These are phyloP conservation scores for Phenacoccus solenopsis DNA, from an alignment of 1,140 invertebrate species.

Conservation along the genomic window DNA sequence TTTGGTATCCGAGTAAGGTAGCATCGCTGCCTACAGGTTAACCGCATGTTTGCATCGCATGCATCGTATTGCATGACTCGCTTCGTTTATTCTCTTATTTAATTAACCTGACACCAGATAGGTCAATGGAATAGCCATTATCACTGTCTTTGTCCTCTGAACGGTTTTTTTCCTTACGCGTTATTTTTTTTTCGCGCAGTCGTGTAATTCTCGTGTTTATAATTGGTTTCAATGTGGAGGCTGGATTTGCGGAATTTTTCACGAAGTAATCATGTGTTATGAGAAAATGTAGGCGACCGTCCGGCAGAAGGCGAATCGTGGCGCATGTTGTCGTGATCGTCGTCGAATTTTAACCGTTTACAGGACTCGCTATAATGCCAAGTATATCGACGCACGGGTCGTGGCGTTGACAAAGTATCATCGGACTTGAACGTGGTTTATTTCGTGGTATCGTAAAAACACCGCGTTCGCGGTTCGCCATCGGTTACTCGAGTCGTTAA, in stretches of 20 bases:
- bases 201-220: constrained; percentile 7
- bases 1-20: not conserved
- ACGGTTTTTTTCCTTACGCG: not conserved
- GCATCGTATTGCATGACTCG: constrained; percentile 12
- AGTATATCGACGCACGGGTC: not conserved
- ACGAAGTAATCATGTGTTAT: not conserved
- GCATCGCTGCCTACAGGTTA: not conserved
- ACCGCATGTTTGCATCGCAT: constrained; percentile 9
- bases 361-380: not conserved
- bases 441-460: too few species aligned
- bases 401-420: not conserved
- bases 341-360: constrained; percentile 1
- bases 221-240: constrained; percentile 8
- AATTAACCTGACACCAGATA: constrained; percentile 15
- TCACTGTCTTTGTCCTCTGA: not conserved
- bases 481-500: too few species aligned
- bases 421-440: too few species aligned
- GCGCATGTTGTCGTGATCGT: not conserved
- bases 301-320: not conserved
- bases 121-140: constrained; percentile 15
- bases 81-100: constrained; percentile 15
- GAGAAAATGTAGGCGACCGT: not conserved
- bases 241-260: not conserved
- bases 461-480: too few species aligned
- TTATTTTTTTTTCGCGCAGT: not conserved